Conservation (phyloP, 2,113 vertebrate species). For the Camarhynchus parvulus region DNA sequence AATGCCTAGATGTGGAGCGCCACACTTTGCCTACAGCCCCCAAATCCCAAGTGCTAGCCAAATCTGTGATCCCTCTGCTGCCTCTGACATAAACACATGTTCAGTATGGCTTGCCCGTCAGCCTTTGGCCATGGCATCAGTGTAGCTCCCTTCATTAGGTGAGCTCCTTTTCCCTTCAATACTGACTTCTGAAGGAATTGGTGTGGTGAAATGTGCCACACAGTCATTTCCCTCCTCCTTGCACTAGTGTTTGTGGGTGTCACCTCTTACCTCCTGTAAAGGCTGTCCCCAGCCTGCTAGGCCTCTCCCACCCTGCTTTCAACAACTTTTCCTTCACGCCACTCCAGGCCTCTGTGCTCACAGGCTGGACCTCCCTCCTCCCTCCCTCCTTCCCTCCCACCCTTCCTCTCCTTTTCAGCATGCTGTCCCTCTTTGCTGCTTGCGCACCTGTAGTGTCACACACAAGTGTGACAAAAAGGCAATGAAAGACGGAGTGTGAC, state of each 20-base stretch:
- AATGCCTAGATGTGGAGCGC: accelerated
- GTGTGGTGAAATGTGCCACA: accelerated
- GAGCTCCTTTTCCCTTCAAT: neutral
- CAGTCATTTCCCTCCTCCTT: neutral
- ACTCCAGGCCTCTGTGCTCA: neutral
- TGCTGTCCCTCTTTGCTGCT: accelerated
- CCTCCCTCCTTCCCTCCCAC: neutral
- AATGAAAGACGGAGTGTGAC: neutral
- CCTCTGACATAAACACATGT: accelerated
- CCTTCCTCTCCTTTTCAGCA: neutral
- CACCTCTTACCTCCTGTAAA: neutral
- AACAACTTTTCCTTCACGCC: neutral
- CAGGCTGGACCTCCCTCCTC: neutral
- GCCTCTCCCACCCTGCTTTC: neutral
- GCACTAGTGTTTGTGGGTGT: neutral
- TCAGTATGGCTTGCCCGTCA: accelerated
- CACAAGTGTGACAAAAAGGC: neutral
- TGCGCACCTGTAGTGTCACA: neutral
- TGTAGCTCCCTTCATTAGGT: neutral
- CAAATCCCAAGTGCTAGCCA: neutral
- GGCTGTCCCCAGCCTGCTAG: neutral
- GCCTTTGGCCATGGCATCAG: accelerated
- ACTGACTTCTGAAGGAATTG: neutral
- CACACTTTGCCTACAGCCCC: neutral
- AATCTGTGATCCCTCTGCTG: neutral